Percentiles rank a stretch among this genome's conserved stretches.
These are phyloP conservation scores for Melanotaenia maccullochi DNA, from an alignment of 2,797 vertebrate species.

Conservation along the genomic window DNA sequence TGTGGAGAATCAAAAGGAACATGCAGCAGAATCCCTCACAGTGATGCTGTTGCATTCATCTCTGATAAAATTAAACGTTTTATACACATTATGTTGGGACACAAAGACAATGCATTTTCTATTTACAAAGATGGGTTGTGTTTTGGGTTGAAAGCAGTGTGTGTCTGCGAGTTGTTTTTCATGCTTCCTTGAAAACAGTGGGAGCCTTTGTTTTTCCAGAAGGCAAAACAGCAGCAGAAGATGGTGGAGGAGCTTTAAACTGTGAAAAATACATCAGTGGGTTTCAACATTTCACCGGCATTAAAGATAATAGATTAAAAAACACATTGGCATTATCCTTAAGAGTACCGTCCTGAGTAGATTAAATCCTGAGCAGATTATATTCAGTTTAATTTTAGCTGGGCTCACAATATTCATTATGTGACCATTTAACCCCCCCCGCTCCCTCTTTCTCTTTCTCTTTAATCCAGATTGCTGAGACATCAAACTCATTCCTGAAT, in stretches of 20 bases:
- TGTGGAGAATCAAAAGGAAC: background rate
- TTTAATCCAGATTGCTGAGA: constrained; percentile 91
- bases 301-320: constrained; percentile 49
- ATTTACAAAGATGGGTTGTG: constrained; percentile 29
- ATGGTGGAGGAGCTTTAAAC: constrained; percentile 24
- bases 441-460: constrained; percentile 16
- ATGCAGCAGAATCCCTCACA: background rate
- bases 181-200: constrained; percentile 40
- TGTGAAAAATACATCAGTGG: constrained; percentile 44
- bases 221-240: constrained; percentile 38
- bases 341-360: constrained; percentile 8
- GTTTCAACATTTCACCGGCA: constrained; percentile 25
- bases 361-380: constrained; percentile 18
- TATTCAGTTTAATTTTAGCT: constrained; percentile 26
- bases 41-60: constrained; percentile 6
- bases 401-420: constrained; percentile 9
- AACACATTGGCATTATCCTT: constrained; percentile 18
- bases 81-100: constrained; percentile 6
- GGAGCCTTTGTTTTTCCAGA: constrained; percentile 55
- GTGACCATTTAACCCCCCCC: constrained; percentile 11
- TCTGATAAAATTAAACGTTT: constrained; percentile 6
- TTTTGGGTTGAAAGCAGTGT: constrained; percentile 23
- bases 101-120: constrained; percentile 12
- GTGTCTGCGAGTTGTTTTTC: constrained; percentile 33
- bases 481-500: constrained; percentile 97